Evolutionary conservation across 1,140 invertebrate species (phyloP), one percentile per base, ranked within the genome.

Genomic region (Drosophila serrata): DNA sequence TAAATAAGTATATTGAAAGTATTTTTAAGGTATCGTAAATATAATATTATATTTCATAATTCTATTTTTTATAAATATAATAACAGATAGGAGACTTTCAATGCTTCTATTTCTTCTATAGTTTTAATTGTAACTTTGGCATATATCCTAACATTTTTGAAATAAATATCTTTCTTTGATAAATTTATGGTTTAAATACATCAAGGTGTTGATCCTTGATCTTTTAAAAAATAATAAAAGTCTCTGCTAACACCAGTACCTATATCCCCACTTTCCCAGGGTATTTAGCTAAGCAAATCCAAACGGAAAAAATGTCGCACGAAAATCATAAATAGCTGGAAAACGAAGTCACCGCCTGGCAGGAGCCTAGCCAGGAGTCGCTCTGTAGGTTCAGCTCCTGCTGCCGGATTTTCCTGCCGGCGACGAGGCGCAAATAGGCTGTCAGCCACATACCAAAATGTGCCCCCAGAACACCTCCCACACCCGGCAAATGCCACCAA

Each of bases 311-410:
- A 76, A 43, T 69, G 55, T 62, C 58, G 45, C 63, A 70, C 60
- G 45, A 67, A 85, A 85, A 79, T 90, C 85, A 90, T 90, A 90
- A 90, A 90, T 90, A 90, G 85, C 85, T 81, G 69, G 67, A 79
- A 79, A 85, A 75, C 55, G 55, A 72, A 81, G 78, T 79, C 70
- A 75, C 42, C 85, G 85, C 74, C 81, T 75, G 85, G 68, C 85
- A 88, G 85, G 85, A 90, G 85, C 81, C 80, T 56, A 22, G 62
- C 37, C 46, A 45, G 48, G 61, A 57, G 51, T 43, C 51, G 51
- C 15, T 39, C 17, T 49, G 31, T 61, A 27, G 49, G 49, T 43
- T 46, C 13, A n/a, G 48, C 46, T 51, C 39, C 70, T 45, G 45
- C 24, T 58, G 29, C 67, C 43, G 51, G 51, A 22, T 69, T 70